Evolutionary conservation across 2,113 vertebrate species (phyloP).

Genomic region (Gambusia holbrooki): DNA sequence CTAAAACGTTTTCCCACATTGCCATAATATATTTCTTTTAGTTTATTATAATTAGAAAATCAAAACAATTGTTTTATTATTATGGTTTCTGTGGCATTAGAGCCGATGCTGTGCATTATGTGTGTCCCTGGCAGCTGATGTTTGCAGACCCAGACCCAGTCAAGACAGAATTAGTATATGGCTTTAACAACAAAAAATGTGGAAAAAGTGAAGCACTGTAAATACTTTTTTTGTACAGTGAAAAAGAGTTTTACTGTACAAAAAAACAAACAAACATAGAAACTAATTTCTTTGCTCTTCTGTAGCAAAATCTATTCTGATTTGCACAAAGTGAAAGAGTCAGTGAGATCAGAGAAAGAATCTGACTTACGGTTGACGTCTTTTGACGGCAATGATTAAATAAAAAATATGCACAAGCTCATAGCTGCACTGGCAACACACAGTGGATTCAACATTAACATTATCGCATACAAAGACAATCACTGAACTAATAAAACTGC

Average conservation of each 20-base stretch:
- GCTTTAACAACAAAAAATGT: no score
- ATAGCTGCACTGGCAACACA: slow-evolving; percentile 12
- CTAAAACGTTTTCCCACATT: no score
- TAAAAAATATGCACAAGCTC: not conserved
- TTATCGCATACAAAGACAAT: not conserved
- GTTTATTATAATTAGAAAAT: no score
- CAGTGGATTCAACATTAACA: slow-evolving; percentile 4
- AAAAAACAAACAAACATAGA: no score
- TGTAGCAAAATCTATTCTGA: no score
- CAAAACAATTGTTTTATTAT: not conserved
- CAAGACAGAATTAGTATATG: no score
- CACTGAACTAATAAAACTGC: not conserved
- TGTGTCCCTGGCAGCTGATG: slow-evolving; percentile 17
- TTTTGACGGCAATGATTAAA: not conserved
- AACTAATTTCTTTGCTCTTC: no score
- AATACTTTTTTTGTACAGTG: no score
- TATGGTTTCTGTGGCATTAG: not conserved
- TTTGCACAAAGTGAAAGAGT: no score
- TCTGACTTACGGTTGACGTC: not conserved
- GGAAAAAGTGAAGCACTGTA: no score
- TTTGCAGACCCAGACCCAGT: not conserved
- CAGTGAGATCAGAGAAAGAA: not conserved
- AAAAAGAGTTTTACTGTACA: no score
- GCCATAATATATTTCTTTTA: no score
- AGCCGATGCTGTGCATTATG: slow-evolving; percentile 1